These are phyloP conservation scores for Aleiodes leptofemur DNA, from an alignment of 2,888 invertebrate genomes.

Conservation along the genomic window DNA sequence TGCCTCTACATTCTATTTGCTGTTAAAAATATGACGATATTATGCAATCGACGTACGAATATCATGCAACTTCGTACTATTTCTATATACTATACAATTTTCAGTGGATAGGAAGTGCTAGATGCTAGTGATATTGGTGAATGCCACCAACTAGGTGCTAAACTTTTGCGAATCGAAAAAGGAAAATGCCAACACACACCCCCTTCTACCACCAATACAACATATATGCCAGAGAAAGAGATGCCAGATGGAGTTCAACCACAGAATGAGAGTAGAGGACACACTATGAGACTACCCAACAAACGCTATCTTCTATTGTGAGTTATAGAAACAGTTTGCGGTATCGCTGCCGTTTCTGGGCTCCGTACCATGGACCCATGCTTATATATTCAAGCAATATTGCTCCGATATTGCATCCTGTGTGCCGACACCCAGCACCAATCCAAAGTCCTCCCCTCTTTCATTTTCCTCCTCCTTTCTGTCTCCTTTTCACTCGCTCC, in stretches of 20 bases:
- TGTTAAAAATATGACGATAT: slow-evolving; percentile 66
- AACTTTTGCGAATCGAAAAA: slow-evolving; percentile 58
- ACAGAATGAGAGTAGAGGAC: slow-evolving; percentile 23
- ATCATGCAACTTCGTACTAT: slow-evolving; percentile 48
- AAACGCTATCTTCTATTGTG: slow-evolving; percentile 57
- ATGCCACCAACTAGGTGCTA: slow-evolving; percentile 46
- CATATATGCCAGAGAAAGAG: slow-evolving; percentile 30
- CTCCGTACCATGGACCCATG: slow-evolving; percentile 59
- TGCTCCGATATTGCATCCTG: slow-evolving; percentile 67
- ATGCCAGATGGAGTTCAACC: neutral
- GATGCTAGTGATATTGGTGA: slow-evolving; percentile 50
- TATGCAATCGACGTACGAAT: slow-evolving; percentile 62
- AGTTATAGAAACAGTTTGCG: slow-evolving; percentile 69
- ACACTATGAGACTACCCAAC: slow-evolving; percentile 14
- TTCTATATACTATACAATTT: slow-evolving; percentile 51
- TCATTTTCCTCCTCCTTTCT: slow-evolving; percentile 32
- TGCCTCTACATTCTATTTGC: slow-evolving; percentile 66
- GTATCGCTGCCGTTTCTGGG: slow-evolving; percentile 64
- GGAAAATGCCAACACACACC: slow-evolving; percentile 46
- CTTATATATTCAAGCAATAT: slow-evolving; percentile 66
- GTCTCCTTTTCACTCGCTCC: slow-evolving; percentile 17
- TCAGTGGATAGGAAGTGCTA: slow-evolving; percentile 16
- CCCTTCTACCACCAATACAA: neutral
- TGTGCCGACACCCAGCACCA: slow-evolving; percentile 55
- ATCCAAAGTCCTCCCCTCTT: slow-evolving; percentile 39